Evolutionary conservation across 1,140 invertebrate species (phyloP).

Genomic region (Telenomus remus): DNA sequence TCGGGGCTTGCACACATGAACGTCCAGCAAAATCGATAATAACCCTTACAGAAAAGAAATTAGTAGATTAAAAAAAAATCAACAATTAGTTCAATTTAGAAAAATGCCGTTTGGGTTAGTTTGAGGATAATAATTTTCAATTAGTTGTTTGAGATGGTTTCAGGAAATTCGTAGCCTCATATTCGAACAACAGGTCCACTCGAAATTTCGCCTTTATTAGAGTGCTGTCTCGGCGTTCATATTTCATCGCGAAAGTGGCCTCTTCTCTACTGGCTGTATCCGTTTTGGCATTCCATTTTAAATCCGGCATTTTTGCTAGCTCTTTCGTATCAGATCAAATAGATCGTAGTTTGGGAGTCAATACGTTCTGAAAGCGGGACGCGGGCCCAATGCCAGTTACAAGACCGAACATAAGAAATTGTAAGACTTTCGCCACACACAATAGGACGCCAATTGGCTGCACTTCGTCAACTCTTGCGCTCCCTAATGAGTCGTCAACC

Average conservation of each 20-base stretch:
- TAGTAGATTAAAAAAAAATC: not conserved
- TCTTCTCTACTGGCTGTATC: conserved; percentile 6
- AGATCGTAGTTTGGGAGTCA: conserved; percentile 4
- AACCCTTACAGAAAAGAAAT: not conserved
- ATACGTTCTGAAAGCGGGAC: conserved; percentile 32
- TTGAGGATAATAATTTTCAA: too few species aligned
- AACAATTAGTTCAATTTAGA: too few species aligned
- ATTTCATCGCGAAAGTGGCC: conserved; percentile 32
- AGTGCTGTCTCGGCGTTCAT: conserved; percentile 22
- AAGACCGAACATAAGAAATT: too few species aligned
- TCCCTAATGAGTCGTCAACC: too few species aligned
- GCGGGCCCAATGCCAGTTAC: conserved; percentile 51
- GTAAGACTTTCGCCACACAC: too few species aligned
- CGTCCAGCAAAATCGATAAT: conserved; percentile 5
- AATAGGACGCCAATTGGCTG: too few species aligned
- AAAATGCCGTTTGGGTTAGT: not conserved
- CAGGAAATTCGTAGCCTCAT: conserved; percentile 4
- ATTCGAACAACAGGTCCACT: conserved; percentile 12
- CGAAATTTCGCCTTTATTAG: conserved; percentile 21
- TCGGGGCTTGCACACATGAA: not conserved
- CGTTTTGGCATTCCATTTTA: conserved; percentile 17
- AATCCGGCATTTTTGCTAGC: conserved; percentile 7
- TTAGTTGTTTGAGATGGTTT: too few species aligned
- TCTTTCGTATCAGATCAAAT: conserved; percentile 28
- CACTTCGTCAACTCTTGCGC: too few species aligned